These are phyloP conservation scores for Sepioteuthis lessoniana DNA, from an alignment of 2,888 invertebrate species.

Conservation along the genomic window DNA sequence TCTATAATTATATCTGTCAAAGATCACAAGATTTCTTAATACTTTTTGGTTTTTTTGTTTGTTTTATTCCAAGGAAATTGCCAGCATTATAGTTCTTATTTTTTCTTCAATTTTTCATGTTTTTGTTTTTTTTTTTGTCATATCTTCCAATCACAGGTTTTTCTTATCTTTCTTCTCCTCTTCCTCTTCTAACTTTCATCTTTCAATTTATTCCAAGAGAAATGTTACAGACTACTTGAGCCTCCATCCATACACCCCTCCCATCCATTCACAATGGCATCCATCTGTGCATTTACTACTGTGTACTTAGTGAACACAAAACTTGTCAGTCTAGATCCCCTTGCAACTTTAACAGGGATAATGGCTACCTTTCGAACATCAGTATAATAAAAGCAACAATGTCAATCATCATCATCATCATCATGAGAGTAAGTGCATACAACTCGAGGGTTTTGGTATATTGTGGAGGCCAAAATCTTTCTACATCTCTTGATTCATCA, in stretches of 20 bases:
- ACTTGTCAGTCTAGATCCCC: conserved; percentile 12
- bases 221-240: neutral
- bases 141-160: neutral
- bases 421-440: neutral
- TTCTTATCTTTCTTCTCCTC: neutral
- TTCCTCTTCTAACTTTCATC: neutral
- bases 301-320: conserved; percentile 18
- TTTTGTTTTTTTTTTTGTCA: neutral
- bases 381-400: neutral
- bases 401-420: neutral
- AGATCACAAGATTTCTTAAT: neutral
- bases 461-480: neutral
- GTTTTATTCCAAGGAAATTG: neutral
- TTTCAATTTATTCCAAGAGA: conserved; percentile 3
- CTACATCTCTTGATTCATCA: neutral
- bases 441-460: neutral
- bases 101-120: neutral
- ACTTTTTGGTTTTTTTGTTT: too few relatives aligned
- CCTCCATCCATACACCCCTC: neutral
- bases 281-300: neutral
- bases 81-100: neutral
- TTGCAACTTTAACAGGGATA: conserved; percentile 21
- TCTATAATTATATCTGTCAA: neutral
- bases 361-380: conserved; percentile 18
- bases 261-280: neutral